Percentiles rank a stretch among this genome's conserved stretches.
These are phyloP conservation scores for Macaca fascicularis DNA, from an alignment of 2,113 vertebrate species.

Conservation along the genomic window T2T-MFA8v1.1 NC_088389.1:50523001-50523500, in stretches of 20 bases:
- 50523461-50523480: neutral
- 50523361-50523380: accelerated
- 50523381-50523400: neutral
- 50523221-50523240: slow-evolving; percentile 62
- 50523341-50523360: neutral
- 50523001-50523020: slow-evolving; percentile 71
- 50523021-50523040: slow-evolving; percentile 78
- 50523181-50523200: slow-evolving; percentile 84
- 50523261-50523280: neutral
- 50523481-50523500: neutral
- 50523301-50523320: neutral
- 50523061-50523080: slow-evolving; percentile 86
- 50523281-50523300: neutral
- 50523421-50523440: neutral
- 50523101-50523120: slow-evolving; percentile 82
- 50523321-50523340: neutral
- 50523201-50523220: slow-evolving; percentile 75
- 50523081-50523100: slow-evolving; percentile 79
- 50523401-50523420: neutral
- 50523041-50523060: slow-evolving; percentile 77
- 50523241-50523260: slow-evolving; percentile 21
- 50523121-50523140: slow-evolving; percentile 82
- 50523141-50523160: slow-evolving; percentile 83
- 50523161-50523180: slow-evolving; percentile 80
- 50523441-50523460: neutral